Percentiles rank a stretch among this genome's conserved stretches.
Conservation (phyloP, 2,888 invertebrate species). For the Spodoptera picta region DNA sequence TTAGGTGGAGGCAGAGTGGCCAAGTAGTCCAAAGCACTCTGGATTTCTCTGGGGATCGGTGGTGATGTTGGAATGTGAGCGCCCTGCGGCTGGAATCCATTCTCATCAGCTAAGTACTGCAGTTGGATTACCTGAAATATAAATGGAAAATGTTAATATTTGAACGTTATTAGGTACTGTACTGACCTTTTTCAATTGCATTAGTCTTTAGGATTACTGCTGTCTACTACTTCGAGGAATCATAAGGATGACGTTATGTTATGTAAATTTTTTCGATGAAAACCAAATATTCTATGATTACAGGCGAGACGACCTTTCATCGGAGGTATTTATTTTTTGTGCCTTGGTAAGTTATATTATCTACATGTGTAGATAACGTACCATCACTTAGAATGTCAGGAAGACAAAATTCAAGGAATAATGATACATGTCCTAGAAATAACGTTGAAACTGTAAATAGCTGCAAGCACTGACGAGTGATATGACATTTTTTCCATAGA, state of each 20-base stretch:
- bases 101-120: constrained; percentile 91
- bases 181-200: too few relatives aligned
- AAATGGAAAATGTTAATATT: constrained; percentile 1
- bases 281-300: background rate
- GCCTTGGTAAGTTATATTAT: constrained; percentile 23
- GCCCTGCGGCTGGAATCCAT: constrained; percentile 91
- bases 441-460: background rate
- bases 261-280: background rate
- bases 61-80: constrained; percentile 91
- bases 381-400: constrained; percentile 3
- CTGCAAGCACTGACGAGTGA: too few relatives aligned
- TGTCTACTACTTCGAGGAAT: too few relatives aligned
- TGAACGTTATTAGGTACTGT: too few relatives aligned
- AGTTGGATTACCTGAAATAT: constrained; percentile 86
- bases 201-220: too few relatives aligned
- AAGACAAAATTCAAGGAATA: background rate
- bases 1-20: constrained; percentile 89
- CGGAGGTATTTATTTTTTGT: constrained; percentile 4
- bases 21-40: constrained; percentile 90
- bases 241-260: background rate
- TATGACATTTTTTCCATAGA: too few relatives aligned
- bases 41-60: constrained; percentile 91
- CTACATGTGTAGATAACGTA: constrained; percentile 13
- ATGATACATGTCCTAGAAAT: background rate
- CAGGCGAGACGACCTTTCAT: constrained; percentile 5